Evolutionary conservation across 2,888 invertebrate species (phyloP).

Genomic region (Acleris sparsana): DNA sequence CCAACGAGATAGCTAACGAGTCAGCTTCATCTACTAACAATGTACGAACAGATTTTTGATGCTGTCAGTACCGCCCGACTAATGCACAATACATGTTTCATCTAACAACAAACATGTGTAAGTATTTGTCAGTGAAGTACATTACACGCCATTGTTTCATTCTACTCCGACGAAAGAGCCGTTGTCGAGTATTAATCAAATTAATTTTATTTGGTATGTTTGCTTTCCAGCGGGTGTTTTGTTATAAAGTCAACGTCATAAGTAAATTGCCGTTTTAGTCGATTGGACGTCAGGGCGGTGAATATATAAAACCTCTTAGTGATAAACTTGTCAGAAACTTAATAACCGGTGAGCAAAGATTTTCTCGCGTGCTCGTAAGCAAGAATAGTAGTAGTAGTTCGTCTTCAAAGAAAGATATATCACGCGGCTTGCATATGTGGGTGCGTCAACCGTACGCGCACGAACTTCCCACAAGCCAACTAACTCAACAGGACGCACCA

Average conservation of each 20-base stretch:
- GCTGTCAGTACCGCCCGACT: constrained; percentile 37
- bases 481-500: no score
- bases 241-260: not conserved
- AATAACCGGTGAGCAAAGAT: no score
- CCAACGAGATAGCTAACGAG: constrained; percentile 5
- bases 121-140: constrained; percentile 52
- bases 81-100: constrained; percentile 53
- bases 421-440: no score
- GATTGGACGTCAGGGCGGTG: no score
- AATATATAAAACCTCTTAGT: no score
- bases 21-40: constrained; percentile 26
- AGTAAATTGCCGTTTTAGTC: not conserved
- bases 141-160: constrained; percentile 52
- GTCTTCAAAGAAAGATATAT: no score
- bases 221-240: constrained; percentile 23
- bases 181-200: constrained; percentile 33
- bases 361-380: no score
- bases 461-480: no score
- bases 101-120: constrained; percentile 48
- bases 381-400: no score
- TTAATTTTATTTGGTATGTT: constrained; percentile 27
- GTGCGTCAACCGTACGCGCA: no score
- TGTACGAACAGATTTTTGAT: constrained; percentile 34
- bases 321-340: no score
- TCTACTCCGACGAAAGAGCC: constrained; percentile 23